Evolutionary conservation across 2,888 invertebrate genomes (phyloP).

Genomic region (Eupsilia transversa): DNA sequence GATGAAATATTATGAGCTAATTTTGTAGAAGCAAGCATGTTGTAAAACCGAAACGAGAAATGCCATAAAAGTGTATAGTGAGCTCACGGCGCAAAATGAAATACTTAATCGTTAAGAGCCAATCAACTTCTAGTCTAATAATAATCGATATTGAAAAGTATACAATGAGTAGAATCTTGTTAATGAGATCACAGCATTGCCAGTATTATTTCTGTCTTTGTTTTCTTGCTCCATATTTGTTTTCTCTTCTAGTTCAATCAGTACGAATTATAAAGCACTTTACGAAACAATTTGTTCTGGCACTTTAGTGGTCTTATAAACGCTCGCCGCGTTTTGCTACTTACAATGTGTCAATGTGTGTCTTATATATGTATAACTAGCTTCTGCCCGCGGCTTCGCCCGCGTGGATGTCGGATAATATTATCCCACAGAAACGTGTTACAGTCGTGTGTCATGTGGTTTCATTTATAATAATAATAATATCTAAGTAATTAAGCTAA

Average conservation of each 20-base stretch:
- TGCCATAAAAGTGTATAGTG: background rate
- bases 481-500: too few species aligned
- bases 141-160: constrained; percentile 29
- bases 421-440: too few species aligned
- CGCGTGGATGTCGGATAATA: too few species aligned
- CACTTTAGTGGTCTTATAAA: constrained; percentile 32
- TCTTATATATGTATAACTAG: background rate
- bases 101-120: constrained; percentile 2
- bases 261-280: constrained; percentile 51
- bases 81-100: constrained; percentile 21
- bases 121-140: constrained; percentile 33
- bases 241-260: constrained; percentile 52
- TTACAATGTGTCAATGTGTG: constrained; percentile 8
- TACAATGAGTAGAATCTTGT: constrained; percentile 19
- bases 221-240: constrained; percentile 42
- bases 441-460: too few species aligned
- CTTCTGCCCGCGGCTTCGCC: too few species aligned
- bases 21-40: constrained; percentile 4
- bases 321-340: background rate
- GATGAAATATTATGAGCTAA: constrained; percentile 7
- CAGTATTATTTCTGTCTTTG: constrained; percentile 33
- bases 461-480: too few species aligned
- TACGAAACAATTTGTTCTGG: constrained; percentile 50
- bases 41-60: constrained; percentile 4
- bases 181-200: constrained; percentile 38